Evolutionary conservation across 2,113 vertebrate genomes (phyloP), one percentile per base, ranked within the genome.

Genomic region (Misgurnus anguillicaudatus): DNA sequence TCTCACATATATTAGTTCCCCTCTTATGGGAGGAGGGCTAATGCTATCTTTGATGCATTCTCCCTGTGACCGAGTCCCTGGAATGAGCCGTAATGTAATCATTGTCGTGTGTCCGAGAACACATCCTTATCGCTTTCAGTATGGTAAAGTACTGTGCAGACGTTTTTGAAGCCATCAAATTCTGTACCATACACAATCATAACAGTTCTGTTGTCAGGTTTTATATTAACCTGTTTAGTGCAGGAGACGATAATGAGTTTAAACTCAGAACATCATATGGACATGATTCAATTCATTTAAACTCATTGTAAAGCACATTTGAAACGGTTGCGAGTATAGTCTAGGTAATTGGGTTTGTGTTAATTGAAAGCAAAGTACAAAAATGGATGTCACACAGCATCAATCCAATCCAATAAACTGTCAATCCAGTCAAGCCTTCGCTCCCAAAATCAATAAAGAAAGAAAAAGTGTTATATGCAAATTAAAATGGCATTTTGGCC

Each of bases 401-500:
- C 81, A 78, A 13, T 78, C 75, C 69, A 48, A 62, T 83, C 75
- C 76, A 84, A 77, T 84, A 70, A 87, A 75, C 63, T 66, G 65
- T 80, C 84, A 80, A 53, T 70, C 72, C 77, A 70, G 82, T 66
- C 67, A 63, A 39, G 71, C 81, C 38, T 57, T 47, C n/a, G 55
- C 70, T 75, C 63, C 75, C 53, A 63, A 78, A 83, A 63, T 78
- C 80, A 85, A 69, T 83, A 85, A 80, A 86, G 83, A 83, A 67
- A 82, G 76, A 81, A 86, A 89, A 89, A 87, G 84, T 86, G 76
- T 81, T 66, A 67, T 60, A 81, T 86, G 87, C 86, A 89, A 88
- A 90, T 90, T 80, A 87, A 57, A 86, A 84, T 88, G 86, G 80
- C 87, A 87, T 90, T 91, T 89, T 78, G 41, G 79, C 65, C 72